These are phyloP conservation scores for Clarias magur DNA, from an alignment of 2,113 vertebrate genomes.

Conservation along the genomic window DNA sequence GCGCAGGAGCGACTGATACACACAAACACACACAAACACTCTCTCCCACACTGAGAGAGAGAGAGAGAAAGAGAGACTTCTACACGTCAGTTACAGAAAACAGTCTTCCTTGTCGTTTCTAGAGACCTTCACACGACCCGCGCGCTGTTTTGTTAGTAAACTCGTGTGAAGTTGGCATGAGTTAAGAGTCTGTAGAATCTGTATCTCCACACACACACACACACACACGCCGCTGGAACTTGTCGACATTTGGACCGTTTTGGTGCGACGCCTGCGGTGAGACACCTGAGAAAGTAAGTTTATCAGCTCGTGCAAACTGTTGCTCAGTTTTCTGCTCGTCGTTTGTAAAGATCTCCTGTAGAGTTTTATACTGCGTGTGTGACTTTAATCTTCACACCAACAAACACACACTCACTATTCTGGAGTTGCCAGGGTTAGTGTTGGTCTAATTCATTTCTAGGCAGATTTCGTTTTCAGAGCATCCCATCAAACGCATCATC, in stretches of 20 bases:
- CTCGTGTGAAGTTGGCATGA: slow-evolving; percentile 10
- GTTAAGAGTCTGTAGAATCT: neutral
- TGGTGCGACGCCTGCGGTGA: neutral
- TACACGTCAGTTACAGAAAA: neutral
- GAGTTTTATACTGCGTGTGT: neutral
- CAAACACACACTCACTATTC: too few species aligned
- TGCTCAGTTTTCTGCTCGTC: neutral
- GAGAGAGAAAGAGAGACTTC: neutral
- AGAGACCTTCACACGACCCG: neutral
- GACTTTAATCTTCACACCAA: neutral
- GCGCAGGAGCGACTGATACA: neutral
- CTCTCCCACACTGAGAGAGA: too few species aligned
- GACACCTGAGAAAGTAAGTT: neutral
- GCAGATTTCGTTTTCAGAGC: neutral
- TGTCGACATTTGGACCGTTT: neutral
- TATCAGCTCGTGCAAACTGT: neutral
- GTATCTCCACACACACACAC: neutral
- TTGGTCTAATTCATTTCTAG: neutral
- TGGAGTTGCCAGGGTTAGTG: too few species aligned
- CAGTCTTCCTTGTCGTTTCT: neutral
- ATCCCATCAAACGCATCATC: neutral
- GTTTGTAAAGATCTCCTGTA: neutral
- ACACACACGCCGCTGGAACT: neutral
- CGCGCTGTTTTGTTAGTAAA: neutral
- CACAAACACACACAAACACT: neutral